A percentile compares a stretch with the other conserved stretches of the same genome.
Evolutionary conservation across 2,113 vertebrate species (phyloP).

Genomic region (Labeo catla): DNA sequence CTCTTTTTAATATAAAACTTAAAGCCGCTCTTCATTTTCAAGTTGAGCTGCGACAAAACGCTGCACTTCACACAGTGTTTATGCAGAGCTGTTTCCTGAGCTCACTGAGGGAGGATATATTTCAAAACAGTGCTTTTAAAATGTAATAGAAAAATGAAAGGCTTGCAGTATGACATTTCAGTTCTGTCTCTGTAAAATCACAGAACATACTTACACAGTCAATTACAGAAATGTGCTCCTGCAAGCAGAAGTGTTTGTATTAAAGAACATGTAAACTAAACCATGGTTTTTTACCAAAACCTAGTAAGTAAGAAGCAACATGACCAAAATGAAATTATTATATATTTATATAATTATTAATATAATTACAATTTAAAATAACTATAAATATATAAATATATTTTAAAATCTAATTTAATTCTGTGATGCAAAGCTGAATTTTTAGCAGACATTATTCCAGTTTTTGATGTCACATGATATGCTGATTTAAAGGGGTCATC

Average conservation of each 20-base stretch:
- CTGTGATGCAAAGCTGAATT: too few species aligned
- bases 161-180: constrained; percentile 28
- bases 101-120: constrained; percentile 13
- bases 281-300: not conserved
- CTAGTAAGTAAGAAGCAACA: not conserved
- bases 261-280: constrained; percentile 9
- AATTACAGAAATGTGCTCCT: constrained; percentile 6
- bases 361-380: too few species aligned
- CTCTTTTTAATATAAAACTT: constrained; percentile 31
- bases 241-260: not conserved
- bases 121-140: constrained; percentile 36
- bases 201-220: constrained; percentile 8
- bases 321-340: too few species aligned
- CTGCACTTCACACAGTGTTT: not conserved
- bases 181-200: constrained; percentile 23
- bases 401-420: too few species aligned
- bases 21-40: not conserved
- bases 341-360: too few species aligned
- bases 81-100: constrained; percentile 39
- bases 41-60: not conserved
- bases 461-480: too few species aligned
- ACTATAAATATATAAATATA: too few species aligned
- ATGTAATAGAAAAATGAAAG: constrained; percentile 43
- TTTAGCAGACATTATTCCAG: too few species aligned
- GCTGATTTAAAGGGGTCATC: too few species aligned